Conservation (phyloP, 2,888 invertebrate species). For the Ormyrus labotus region DNA sequence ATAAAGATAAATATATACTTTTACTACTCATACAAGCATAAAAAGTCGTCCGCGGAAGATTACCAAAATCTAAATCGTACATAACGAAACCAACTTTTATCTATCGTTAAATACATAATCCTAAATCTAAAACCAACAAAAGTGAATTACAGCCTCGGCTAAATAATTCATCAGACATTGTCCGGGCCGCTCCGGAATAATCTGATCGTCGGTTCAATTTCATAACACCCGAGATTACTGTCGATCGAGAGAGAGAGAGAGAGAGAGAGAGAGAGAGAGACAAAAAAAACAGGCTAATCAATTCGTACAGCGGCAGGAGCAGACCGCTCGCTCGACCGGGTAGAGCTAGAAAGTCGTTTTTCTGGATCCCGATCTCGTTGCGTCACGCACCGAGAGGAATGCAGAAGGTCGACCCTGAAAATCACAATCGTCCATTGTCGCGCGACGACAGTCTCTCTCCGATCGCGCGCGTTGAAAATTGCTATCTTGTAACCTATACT, state of each 20-base stretch:
- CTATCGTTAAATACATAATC: too few species aligned
- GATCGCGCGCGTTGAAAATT: constrained; percentile 4
- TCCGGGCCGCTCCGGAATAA: background rate
- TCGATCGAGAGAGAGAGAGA: background rate
- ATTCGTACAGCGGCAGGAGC: background rate
- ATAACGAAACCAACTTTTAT: too few species aligned
- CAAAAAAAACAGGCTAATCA: constrained; percentile 3
- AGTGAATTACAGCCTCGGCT: too few species aligned
- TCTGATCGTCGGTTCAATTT: constrained; percentile 24
- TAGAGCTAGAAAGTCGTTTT: constrained; percentile 49
- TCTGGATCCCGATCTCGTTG: constrained; percentile 55
- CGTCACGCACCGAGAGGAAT: constrained; percentile 63
- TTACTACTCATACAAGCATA: too few species aligned
- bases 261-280: background rate
- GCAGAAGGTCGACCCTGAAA: constrained; percentile 65
- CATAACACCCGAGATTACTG: constrained; percentile 2
- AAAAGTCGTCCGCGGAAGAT: too few species aligned
- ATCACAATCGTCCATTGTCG: constrained; percentile 62
- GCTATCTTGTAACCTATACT: constrained; percentile 16
- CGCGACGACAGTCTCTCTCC: background rate
- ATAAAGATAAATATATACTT: too few species aligned
- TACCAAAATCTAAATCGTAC: too few species aligned
- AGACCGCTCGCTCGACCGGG: too few species aligned
- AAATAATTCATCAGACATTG: background rate
- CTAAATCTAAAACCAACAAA: too few species aligned